Conservation (phyloP, 2,797 vertebrate genomes). For the Pantherophis alleghaniensis region DNA sequence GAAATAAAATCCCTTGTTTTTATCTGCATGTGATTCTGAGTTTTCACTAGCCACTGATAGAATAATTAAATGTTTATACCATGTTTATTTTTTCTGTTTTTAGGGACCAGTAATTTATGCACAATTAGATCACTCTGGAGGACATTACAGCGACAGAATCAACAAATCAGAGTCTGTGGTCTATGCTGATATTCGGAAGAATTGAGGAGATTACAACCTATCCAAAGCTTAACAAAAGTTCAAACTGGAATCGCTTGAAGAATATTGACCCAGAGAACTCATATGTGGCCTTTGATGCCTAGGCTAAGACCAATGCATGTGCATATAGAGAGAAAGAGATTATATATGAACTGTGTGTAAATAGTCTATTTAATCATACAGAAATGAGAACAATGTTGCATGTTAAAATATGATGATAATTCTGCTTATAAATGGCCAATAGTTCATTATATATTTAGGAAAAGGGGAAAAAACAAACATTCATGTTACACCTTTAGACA, state of each 20-base stretch:
- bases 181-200: conserved; percentile 92
- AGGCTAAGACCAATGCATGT: conserved; percentile 68
- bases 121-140: conserved; percentile 92
- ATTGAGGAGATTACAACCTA: conserved; percentile 72
- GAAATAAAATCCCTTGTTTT: neutral
- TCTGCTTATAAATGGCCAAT: conserved; percentile 66
- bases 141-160: conserved; percentile 83
- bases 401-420: conserved; percentile 61
- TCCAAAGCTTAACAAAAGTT: conserved; percentile 48
- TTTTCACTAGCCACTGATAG: conserved; percentile 10
- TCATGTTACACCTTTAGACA: conserved; percentile 42
- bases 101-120: conserved; percentile 93
- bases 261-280: conserved; percentile 61
- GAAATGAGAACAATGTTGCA: conserved; percentile 66
- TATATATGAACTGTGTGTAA: conserved; percentile 69
- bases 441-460: conserved; percentile 58
- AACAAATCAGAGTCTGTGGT: conserved; percentile 96
- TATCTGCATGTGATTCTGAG: conserved; percentile 31
- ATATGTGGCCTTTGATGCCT: conserved; percentile 65
- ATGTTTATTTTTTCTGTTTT: neutral
- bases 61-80: conserved; percentile 29
- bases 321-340: conserved; percentile 60
- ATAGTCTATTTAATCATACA: conserved; percentile 75
- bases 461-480: conserved; percentile 58
- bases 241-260: conserved; percentile 63